Evolutionary conservation across 1,140 invertebrate genomes (phyloP).

Genomic region (Procambarus virginalis): DNA sequence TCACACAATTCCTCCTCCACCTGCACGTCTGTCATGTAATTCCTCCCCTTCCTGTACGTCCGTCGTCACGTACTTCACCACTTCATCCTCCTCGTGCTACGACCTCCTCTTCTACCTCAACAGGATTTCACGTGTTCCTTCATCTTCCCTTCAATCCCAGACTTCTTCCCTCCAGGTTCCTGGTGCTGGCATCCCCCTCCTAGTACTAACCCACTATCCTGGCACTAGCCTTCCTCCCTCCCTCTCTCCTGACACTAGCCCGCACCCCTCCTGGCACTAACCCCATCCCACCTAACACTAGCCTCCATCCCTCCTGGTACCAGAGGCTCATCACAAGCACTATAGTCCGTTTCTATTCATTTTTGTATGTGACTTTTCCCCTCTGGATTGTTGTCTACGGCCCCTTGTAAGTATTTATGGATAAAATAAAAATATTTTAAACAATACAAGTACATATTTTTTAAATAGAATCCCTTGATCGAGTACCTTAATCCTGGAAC

Average conservation of each 20-base stretch:
- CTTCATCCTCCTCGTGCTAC: no score
- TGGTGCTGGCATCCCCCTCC: no score
- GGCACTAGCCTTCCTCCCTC: background rate
- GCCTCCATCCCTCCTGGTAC: background rate
- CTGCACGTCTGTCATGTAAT: no score
- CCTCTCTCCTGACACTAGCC: background rate
- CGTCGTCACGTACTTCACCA: no score
- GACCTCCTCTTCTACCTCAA: no score
- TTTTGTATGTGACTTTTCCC: background rate
- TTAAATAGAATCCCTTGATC: background rate
- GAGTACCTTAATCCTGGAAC: no score
- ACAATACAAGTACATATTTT: background rate
- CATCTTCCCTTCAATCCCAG: no score
- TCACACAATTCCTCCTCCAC: no score
- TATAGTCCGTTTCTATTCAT: background rate
- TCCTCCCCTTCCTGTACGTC: no score
- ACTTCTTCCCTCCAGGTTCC: no score
- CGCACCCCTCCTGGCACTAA: background rate
- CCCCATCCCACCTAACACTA: background rate
- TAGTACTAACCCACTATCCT: no score
- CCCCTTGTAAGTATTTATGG: constrained; percentile 2
- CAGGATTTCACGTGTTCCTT: no score
- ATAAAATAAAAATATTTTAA: background rate
- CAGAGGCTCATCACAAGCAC: background rate
- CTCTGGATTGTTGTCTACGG: background rate